phyloP scores from a whole-genome alignment of 2,888 invertebrate species.

The Spisula subtruncata region DNA sequence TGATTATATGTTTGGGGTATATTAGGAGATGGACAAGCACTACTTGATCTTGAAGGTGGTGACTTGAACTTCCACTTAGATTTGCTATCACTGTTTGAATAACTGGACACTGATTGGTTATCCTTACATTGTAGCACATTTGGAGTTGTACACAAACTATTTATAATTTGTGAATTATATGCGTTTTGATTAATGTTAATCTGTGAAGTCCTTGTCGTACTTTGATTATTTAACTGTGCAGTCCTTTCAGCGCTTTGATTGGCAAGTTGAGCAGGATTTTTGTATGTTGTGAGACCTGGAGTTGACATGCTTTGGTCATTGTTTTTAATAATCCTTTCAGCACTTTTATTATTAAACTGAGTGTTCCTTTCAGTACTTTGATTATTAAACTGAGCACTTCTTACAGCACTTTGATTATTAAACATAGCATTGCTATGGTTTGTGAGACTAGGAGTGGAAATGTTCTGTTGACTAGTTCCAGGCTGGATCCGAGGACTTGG shows the following conservation, averaged over 20 bases:
- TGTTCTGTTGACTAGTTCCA: background rate
- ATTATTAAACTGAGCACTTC: background rate
- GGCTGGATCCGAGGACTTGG: background rate
- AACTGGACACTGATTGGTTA: background rate
- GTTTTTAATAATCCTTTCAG: no score
- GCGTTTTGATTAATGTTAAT: no score
- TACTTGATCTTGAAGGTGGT: constrained; percentile 30
- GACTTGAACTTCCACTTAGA: constrained; percentile 53
- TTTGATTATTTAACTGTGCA: no score
- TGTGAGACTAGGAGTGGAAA: background rate
- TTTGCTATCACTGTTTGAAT: background rate
- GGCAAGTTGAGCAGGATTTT: no score
- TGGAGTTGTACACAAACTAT: background rate
- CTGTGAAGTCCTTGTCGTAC: no score
- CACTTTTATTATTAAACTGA: background rate
- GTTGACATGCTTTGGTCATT: no score
- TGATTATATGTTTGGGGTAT: background rate
- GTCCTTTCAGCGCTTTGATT: no score
- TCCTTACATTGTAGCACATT: background rate
- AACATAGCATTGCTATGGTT: background rate
- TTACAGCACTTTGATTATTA: background rate
- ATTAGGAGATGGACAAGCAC: constrained; percentile 23
- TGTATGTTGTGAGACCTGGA: no score
- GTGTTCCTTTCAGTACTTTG: background rate
- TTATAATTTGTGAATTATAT: no score